Evolutionary conservation across 2,113 vertebrate species (phyloP).

Genomic region (Gallinago undulata): DNA sequence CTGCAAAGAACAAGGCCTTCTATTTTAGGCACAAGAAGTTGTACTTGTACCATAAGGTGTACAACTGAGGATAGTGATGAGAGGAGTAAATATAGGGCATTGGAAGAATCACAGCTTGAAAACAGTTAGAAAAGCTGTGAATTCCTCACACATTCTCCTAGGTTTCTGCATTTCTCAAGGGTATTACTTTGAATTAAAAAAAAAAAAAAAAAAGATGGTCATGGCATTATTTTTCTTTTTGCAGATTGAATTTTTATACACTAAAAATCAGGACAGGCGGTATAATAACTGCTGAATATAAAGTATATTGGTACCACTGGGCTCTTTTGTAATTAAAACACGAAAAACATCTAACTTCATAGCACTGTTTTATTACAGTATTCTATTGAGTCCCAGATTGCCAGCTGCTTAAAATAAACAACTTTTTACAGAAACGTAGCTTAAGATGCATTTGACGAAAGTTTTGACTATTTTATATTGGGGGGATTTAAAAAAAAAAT

Average conservation of each 20-base stretch:
- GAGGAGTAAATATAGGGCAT: neutral
- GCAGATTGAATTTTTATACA: neutral
- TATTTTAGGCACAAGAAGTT: neutral
- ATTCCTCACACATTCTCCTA: neutral
- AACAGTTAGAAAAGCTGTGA: neutral
- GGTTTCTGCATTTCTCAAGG: neutral
- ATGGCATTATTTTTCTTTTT: neutral
- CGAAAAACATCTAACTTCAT: neutral
- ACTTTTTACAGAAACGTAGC: neutral
- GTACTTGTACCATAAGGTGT: neutral
- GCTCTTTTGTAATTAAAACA: neutral
- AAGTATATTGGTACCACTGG: neutral
- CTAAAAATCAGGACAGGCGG: neutral
- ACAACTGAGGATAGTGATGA: neutral
- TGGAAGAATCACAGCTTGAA: neutral
- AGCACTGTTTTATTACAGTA: neutral
- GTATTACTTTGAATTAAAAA: neutral
- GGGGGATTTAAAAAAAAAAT: neutral
- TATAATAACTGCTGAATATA: neutral
- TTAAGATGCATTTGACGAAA: neutral
- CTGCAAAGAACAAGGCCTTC: neutral
- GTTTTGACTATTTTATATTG: neutral
- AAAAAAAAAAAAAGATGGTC: neutral
- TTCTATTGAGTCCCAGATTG: neutral
- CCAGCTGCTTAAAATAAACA: conserved; percentile 34